These are phyloP conservation scores for Chydorus sphaericus DNA, from an alignment of 2,888 invertebrate genomes.

Conservation along the genomic window DNA sequence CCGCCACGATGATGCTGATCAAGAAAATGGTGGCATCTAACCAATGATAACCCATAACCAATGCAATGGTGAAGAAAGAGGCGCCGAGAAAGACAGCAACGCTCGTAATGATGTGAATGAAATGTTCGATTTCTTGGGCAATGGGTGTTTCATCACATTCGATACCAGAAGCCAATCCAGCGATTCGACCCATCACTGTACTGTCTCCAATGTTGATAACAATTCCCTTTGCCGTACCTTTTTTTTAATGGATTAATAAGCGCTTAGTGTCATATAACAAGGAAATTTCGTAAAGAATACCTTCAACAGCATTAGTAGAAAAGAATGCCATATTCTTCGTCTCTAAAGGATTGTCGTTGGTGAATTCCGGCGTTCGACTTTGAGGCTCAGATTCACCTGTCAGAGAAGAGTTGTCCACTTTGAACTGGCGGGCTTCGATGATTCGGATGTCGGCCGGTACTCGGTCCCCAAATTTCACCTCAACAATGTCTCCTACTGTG, in stretches of 20 bases:
- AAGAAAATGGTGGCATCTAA: conserved; percentile 97
- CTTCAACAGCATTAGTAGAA: conserved; percentile 63
- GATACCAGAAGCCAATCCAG: conserved; percentile 80
- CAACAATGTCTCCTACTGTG: conserved; percentile 37
- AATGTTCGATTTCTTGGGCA: conserved; percentile 96
- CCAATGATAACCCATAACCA: conserved; percentile 92
- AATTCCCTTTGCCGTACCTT: conserved; percentile 63
- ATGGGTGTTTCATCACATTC: conserved; percentile 96
- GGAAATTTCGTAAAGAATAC: too few relatives aligned
- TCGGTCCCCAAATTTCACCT: conserved; percentile 42
- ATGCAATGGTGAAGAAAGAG: conserved; percentile 61
- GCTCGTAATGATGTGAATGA: conserved; percentile 96
- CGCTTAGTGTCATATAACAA: too few relatives aligned
- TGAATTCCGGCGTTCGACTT: conserved; percentile 31
- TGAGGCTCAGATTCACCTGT: conserved; percentile 55
- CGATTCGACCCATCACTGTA: conserved; percentile 92
- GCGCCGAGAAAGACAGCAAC: conserved; percentile 95
- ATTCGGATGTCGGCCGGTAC: conserved; percentile 43
- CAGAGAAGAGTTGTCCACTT: conserved; percentile 49
- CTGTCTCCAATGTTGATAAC: conserved; percentile 90
- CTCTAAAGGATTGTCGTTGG: conserved; percentile 38
- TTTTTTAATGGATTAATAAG: too few relatives aligned
- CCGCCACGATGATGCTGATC: conserved; percentile 98
- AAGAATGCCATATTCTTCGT: conserved; percentile 67
- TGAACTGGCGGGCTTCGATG: conserved; percentile 37